phyloP scores from a whole-genome alignment of 2,113 vertebrate species.

The Phylloscopus trochilus region DNA sequence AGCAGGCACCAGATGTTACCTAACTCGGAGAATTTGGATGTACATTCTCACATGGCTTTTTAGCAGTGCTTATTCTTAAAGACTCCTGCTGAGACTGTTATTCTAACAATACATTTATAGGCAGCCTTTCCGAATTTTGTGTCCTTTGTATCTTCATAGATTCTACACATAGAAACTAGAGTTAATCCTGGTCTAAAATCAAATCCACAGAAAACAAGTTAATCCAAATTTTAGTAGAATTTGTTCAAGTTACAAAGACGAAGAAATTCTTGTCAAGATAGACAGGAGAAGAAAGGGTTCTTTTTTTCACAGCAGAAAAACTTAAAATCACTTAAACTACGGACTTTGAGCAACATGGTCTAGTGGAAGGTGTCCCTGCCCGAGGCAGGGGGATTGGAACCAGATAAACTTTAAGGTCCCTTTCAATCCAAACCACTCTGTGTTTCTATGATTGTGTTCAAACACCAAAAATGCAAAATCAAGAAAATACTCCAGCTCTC shows the following conservation, averaged over 20 bases:
- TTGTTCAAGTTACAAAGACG: neutral
- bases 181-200: neutral
- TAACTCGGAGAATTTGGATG: neutral
- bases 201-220: neutral
- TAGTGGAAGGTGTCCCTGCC: neutral
- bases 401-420: neutral
- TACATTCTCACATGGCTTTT: neutral
- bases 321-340: neutral
- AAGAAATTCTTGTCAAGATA: neutral
- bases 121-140: neutral
- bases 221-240: neutral
- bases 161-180: neutral
- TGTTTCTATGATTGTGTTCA: neutral
- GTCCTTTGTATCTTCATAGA: neutral
- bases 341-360: neutral
- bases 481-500: neutral
- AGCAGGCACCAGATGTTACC: constrained; percentile 25
- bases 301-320: neutral
- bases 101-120: neutral
- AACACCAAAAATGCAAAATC: neutral
- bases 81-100: neutral
- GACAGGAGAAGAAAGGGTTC: neutral
- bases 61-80: neutral
- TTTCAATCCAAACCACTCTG: neutral
- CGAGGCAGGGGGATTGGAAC: neutral